phyloP scores from a whole-genome alignment of 2,797 vertebrate genomes.

The Leptoclinus maculatus region DNA sequence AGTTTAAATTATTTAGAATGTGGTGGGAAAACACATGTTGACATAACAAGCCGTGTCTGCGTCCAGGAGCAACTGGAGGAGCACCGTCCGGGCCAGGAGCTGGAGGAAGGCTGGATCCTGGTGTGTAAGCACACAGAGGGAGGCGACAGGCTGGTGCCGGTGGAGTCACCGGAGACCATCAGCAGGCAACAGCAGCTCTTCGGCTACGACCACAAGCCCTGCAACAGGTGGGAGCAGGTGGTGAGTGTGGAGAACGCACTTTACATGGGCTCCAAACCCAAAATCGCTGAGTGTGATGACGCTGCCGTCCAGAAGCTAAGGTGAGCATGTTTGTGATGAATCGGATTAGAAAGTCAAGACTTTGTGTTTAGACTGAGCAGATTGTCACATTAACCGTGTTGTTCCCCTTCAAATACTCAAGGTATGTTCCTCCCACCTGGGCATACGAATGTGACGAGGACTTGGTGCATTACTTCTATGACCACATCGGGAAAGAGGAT shows the following conservation, averaged over 20 bases:
- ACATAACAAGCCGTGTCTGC: background rate
- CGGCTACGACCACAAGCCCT: constrained; percentile 93
- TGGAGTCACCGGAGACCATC: constrained; percentile 91
- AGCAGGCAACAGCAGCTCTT: constrained; percentile 94
- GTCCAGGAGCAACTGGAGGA: constrained; percentile 94
- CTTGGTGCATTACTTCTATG: constrained; percentile 95
- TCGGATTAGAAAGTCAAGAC: background rate
- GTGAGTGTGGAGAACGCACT: constrained; percentile 92
- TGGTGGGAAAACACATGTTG: background rate
- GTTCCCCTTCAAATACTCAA: constrained; percentile 55
- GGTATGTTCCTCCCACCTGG: constrained; percentile 94
- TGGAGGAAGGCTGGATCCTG: constrained; percentile 95
- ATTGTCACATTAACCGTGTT: background rate
- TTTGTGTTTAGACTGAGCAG: background rate
- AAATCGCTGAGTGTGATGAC: constrained; percentile 86
- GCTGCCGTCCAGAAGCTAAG: constrained; percentile 91
- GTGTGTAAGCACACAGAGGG: constrained; percentile 95
- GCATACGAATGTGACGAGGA: constrained; percentile 97
- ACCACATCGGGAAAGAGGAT: constrained; percentile 96
- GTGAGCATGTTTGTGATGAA: constrained; percentile 74
- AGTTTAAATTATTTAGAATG: background rate
- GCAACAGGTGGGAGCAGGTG: constrained; percentile 96
- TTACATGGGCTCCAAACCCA: constrained; percentile 89
- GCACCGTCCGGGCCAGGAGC: constrained; percentile 86
- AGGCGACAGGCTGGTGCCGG: constrained; percentile 93